Conservation (phyloP, 2,113 vertebrate species). For the Chionomys nivalis region DNA sequence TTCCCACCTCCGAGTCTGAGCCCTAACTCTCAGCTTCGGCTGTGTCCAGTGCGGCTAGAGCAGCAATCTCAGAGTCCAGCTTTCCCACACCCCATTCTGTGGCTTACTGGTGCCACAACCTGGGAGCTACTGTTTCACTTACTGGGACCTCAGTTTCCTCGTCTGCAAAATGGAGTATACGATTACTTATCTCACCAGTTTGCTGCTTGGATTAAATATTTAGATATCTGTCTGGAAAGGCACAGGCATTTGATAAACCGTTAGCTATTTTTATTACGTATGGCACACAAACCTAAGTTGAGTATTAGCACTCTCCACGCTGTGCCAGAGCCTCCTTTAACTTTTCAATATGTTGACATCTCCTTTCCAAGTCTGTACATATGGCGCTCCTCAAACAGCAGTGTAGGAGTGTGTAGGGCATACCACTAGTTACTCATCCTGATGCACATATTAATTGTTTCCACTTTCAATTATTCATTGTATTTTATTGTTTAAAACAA, state of each 20-base stretch:
- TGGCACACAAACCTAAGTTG: constrained; percentile 28
- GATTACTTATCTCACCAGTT: not conserved
- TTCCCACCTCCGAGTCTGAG: not conserved
- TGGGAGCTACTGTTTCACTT: not conserved
- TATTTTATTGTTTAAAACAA: not conserved
- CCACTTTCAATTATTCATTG: not conserved
- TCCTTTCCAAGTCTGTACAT: constrained; percentile 63
- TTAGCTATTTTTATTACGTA: constrained; percentile 53
- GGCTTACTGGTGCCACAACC: not conserved
- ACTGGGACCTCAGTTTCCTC: not conserved
- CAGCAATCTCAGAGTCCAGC: rapidly evolving
- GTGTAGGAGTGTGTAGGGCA: not conserved
- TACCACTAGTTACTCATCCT: constrained; percentile 31
- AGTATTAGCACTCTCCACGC: not conserved
- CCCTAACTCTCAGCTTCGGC: not conserved
- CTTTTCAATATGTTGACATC: constrained; percentile 27
- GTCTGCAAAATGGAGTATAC: not conserved
- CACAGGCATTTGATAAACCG: not conserved
- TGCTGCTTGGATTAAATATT: not conserved
- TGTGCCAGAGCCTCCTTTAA: constrained; percentile 10
- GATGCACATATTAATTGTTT: not conserved
- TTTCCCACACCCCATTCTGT: rapidly evolving
- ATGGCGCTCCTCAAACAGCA: constrained; percentile 1
- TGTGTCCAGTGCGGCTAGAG: rapidly evolving
- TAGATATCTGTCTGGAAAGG: not conserved